Base-by-base conservation (phyloP, 2,797 vertebrate genomes). In the Danio choprae region DNA sequence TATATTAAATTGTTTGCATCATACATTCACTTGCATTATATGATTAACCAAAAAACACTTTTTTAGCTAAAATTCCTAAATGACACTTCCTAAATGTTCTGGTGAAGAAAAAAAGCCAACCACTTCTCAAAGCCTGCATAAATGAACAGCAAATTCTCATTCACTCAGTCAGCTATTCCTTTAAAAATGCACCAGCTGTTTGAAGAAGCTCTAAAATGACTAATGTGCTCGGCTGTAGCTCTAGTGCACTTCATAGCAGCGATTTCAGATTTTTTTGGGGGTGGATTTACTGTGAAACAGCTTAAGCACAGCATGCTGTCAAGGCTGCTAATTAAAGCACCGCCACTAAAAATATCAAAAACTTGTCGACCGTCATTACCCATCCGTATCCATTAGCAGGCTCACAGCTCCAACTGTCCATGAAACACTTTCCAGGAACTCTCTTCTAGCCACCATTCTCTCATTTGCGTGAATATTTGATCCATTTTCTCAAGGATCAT, bases 381-480 rank as follows among this genome's bases (percentile, higher is more conserved):
- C 63, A 65, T 22, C 41, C 0, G 11, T 65, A 18, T 46, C 9
- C n/a, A 18, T 20, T 9, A 62, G 15, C 7, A 40, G 40, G 6
- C 62, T 50, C 22, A 56, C n/a, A 69, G 8, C 43, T 55, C 22
- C 8, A 76, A 67, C 46, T 62, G 15, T 18, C 64, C 59, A 53
- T 69, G 68, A 29, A 79, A 43, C 5, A 53, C 41, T 67, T 83
- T 51, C 68, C 62, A 74, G 13, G 9, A 69, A 62, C 59, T 50
- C 43, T 12, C 7, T 38, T 58, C 36, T 50, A 69, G 22, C 58
- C 40, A 22, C 2, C 29, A 7, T 51, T 68, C 53, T 15, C 38
- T 74, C 44, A 69, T 83, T 83, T 79, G 40, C 81, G 69, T 80
- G 63, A 68, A 67, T 72, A 76, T 81, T 75, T 71, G 46, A 74